Evolutionary conservation across 2,113 vertebrate genomes (phyloP).

Genomic region (Poecile atricapillus): DNA sequence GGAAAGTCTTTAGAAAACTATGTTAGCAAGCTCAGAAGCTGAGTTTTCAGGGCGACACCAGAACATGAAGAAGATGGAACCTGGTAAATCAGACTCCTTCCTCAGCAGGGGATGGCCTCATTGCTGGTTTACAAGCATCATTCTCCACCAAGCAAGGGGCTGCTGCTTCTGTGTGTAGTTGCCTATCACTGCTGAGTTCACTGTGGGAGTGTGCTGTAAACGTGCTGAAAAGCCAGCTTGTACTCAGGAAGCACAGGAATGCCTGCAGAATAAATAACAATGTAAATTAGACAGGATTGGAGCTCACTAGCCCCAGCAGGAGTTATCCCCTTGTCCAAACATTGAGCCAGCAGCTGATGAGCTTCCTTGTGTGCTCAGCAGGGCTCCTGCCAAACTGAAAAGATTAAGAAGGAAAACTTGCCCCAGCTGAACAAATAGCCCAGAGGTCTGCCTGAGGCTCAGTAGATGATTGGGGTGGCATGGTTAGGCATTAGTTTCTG

Average conservation of each 20-base stretch:
- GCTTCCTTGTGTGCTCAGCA: slow-evolving; percentile 63
- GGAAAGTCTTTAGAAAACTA: too few relatives aligned
- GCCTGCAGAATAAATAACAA: slow-evolving; percentile 59
- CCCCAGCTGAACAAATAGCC: slow-evolving; percentile 62
- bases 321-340: slow-evolving; percentile 65
- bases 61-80: not conserved
- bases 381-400: slow-evolving; percentile 53
- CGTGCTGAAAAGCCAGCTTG: slow-evolving; percentile 59
- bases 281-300: slow-evolving; percentile 60
- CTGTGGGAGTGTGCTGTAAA: slow-evolving; percentile 43
- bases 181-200: slow-evolving; percentile 11
- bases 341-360: slow-evolving; percentile 58
- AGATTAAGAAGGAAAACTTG: slow-evolving; percentile 56
- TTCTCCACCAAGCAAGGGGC: not conserved
- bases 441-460: slow-evolving; percentile 27
- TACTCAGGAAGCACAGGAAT: slow-evolving; percentile 55
- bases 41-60: too few relatives aligned
- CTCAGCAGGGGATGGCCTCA: not conserved
- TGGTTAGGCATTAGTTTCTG: not conserved
- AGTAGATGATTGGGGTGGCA: not conserved
- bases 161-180: not conserved
- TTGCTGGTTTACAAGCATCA: not conserved
- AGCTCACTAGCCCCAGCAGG: slow-evolving; percentile 61
- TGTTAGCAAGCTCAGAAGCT: too few relatives aligned
- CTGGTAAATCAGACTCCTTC: not conserved